These are phyloP conservation scores for Spongilla lacustris DNA, from an alignment of 37 sponge, comb jelly and placozoan genomes.

Conservation along the genomic window DNA sequence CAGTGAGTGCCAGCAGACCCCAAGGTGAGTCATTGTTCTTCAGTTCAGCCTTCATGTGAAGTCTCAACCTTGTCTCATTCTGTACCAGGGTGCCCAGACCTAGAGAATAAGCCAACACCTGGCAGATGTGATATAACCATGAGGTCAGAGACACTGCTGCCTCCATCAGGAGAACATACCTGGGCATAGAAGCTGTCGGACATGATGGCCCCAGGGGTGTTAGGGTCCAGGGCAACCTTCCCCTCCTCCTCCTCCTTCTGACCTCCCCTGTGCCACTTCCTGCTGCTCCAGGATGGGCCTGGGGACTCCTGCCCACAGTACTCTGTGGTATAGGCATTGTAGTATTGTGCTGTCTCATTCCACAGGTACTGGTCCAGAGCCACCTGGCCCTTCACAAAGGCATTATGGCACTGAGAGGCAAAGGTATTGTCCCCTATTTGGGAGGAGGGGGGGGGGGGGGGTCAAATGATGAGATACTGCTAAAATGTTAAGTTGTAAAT, in stretches of 20 bases:
- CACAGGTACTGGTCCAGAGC: conserved; percentile 24
- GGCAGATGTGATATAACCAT: too few relatives aligned
- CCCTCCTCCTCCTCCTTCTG: too few relatives aligned
- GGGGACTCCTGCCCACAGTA: conserved; percentile 4
- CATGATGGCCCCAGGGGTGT: conserved; percentile 36
- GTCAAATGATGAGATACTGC: not conserved
- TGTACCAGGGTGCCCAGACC: conserved; percentile 12
- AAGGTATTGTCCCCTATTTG: conserved; percentile 9
- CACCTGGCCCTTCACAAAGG: conserved; percentile 15
- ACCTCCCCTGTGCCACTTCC: not conserved
- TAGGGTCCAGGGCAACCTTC: not conserved
- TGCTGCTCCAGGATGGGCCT: not conserved
- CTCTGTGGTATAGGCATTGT: conserved; percentile 30
- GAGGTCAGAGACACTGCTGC: too few relatives aligned
- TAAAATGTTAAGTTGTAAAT: not conserved
- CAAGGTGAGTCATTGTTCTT: not conserved
- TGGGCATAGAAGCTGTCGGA: conserved; percentile 38
- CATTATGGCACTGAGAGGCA: conserved; percentile 7
- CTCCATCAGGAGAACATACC: too few relatives aligned
- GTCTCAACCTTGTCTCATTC: conserved; percentile 1
- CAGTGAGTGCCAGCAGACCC: not conserved
- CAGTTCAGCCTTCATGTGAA: conserved; percentile 12
- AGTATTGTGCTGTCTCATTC: conserved; percentile 36
- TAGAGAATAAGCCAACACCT: conserved; percentile 18
- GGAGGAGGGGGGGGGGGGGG: too few relatives aligned